phyloP scores from a whole-genome alignment of 1,140 invertebrate species.

The Drosophila sturtevanti region DNA sequence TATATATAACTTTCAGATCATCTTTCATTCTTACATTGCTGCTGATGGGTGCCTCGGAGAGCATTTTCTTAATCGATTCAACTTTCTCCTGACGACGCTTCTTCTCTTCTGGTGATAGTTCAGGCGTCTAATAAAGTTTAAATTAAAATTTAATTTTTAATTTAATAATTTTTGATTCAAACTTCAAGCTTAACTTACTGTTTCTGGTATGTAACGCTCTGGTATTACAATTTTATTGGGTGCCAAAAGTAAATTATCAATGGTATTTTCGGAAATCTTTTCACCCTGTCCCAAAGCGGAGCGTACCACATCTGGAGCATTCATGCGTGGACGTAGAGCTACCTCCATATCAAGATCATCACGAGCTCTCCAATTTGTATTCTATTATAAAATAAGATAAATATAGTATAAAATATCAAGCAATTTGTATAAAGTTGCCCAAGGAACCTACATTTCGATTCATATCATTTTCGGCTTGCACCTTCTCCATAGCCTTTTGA shows the following conservation, averaged over 20 bases:
- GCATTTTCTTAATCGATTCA: constrained; percentile 95
- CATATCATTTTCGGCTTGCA: constrained; percentile 84
- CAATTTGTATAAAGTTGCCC: too few relatives aligned
- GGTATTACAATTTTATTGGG: constrained; percentile 96
- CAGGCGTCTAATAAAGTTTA: constrained; percentile 85
- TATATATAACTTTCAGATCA: neutral
- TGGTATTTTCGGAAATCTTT: constrained; percentile 88
- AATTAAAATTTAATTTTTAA: neutral
- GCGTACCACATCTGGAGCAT: constrained; percentile 92
- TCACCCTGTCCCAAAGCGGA: constrained; percentile 87
- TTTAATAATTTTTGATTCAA: neutral
- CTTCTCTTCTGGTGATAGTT: constrained; percentile 91
- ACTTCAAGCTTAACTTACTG: constrained; percentile 84
- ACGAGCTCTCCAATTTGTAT: constrained; percentile 86
- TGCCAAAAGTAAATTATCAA: constrained; percentile 91
- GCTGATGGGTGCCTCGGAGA: constrained; percentile 87
- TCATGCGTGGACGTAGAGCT: constrained; percentile 87
- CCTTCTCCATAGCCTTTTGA: constrained; percentile 85
- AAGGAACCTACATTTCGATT: constrained; percentile 86
- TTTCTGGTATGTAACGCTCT: constrained; percentile 95
- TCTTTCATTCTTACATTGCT: constrained; percentile 77
- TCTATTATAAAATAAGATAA: constrained; percentile 74
- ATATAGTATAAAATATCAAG: too few relatives aligned
- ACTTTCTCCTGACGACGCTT: constrained; percentile 92
- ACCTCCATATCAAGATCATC: constrained; percentile 94